A percentile compares a stretch with the other conserved stretches of the same genome.
Evolutionary conservation across 2,888 invertebrate genomes (phyloP).

Genomic region (Eulithis prunata): DNA sequence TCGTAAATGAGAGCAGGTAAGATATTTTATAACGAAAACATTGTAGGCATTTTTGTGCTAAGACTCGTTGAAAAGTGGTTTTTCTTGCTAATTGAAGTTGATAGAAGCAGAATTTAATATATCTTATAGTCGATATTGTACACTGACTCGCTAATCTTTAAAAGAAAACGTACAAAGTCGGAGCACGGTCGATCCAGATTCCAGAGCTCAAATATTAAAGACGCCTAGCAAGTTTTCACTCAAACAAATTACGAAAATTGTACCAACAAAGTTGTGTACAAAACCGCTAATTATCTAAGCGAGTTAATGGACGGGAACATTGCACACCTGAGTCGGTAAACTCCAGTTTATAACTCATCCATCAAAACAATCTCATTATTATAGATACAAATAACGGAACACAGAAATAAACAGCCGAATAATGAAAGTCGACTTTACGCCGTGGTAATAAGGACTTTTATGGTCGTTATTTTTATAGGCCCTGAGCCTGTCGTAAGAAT

Average conservation of each 20-base stretch:
- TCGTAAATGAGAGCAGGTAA: no score
- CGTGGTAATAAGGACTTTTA: constrained; percentile 38
- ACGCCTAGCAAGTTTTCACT: constrained; percentile 29
- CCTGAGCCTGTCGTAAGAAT: constrained; percentile 45
- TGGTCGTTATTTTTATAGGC: constrained; percentile 42
- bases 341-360: constrained; percentile 43
- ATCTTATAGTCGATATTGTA: no score
- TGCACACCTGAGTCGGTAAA: constrained; percentile 42
- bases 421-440: constrained; percentile 34
- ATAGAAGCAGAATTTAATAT: no score
- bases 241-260: constrained; percentile 31
- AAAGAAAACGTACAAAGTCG: neutral
- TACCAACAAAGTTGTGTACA: constrained; percentile 26
- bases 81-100: no score
- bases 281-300: constrained; percentile 38
- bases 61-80: no score
- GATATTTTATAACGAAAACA: no score
- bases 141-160: no score
- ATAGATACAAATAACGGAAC: constrained; percentile 39
- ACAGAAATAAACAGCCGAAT: constrained; percentile 32
- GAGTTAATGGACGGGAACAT: constrained; percentile 34
- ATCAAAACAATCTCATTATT: constrained; percentile 44
- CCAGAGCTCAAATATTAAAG: constrained; percentile 18
- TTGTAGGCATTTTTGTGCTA: no score
- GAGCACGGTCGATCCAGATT: constrained; percentile 3